Base-by-base conservation (phyloP, 2,797 vertebrate genomes). In the Podarcis siculus region DNA sequence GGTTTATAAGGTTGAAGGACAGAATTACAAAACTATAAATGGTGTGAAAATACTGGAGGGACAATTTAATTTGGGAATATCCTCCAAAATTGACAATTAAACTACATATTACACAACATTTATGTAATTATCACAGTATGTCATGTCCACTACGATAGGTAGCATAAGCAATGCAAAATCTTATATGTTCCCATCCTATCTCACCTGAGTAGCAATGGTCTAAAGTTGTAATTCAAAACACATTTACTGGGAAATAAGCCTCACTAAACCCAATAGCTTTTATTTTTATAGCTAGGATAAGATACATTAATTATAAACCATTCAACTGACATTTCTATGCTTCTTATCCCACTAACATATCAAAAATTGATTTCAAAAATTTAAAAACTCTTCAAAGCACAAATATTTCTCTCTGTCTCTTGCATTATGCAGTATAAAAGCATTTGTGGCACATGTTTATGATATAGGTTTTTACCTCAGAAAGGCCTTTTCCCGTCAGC, bases 401-500 rank as follows among this genome's bases (percentile, higher is more conserved):
- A 77, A 37, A 39, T 72, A 39, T 23, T 27, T n/a, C 30, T 71
- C 49, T 55, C 19, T 58, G 1, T 61, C 30, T 86, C 49, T 82
- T 67, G 30, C 5, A 66, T 79, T 55, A 13, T 35, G 37, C 25
- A 45, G 8, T 45, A 61, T 49, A 67, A 75, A 45, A 35, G 5
- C 85, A 72, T 67, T 37, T 61, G 27, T 23, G 35, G 8, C 13
- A 72, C n/a, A 73, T 73, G 7, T 71, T 42, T 13, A 84, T 58
- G 15, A 79, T 79, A 15, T 61, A 30, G 13, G 30, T 49, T 1
- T 71, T 97, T 95, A 99, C 99, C 98, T 99, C 99, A 45, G 96
- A 96, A 81, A 99, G 97, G 4, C 96, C 97, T 45, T 99, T 99
- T 37, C 97, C 98, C 0, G 98, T 99, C 45, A 99, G 97, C 97